A percentile compares a stretch with the other conserved stretches of the same genome.
Evolutionary conservation across 2,113 vertebrate genomes (phyloP).

Genomic region (Labrus mixtus): DNA sequence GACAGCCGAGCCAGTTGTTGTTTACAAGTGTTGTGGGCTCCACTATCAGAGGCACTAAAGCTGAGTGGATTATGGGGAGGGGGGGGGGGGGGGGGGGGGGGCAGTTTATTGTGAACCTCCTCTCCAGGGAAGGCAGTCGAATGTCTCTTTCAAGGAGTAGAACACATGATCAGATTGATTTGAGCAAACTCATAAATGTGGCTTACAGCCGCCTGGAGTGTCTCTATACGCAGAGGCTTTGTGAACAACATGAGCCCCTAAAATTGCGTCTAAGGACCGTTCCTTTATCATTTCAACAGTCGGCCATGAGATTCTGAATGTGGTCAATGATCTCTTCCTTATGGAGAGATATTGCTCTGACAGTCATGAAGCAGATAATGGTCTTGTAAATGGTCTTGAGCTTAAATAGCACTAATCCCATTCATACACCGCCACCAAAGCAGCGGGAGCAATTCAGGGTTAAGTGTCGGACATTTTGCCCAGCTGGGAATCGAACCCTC

Average conservation of each 20-base stretch:
- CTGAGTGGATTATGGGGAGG: slow-evolving; percentile 4
- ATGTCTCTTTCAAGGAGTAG: background rate
- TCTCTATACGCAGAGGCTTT: background rate
- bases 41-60: background rate
- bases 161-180: background rate
- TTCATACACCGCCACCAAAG: too few species aligned
- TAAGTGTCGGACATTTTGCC: too few species aligned
- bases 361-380: background rate
- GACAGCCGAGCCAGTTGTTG: background rate
- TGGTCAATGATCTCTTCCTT: background rate
- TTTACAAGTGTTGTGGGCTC: background rate
- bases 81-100: background rate
- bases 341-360: background rate
- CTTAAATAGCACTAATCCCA: too few species aligned
- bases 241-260: background rate
- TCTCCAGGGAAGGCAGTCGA: background rate
- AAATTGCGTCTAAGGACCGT: background rate
- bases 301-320: background rate
- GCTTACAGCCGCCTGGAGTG: background rate
- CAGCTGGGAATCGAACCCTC: too few species aligned
- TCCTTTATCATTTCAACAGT: background rate
- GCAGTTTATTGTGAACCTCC: background rate
- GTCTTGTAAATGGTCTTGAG: too few species aligned
- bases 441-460: too few species aligned
- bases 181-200: background rate